Base-by-base conservation (phyloP, 1,140 invertebrate genomes). In the Papilio polytes region DNA sequence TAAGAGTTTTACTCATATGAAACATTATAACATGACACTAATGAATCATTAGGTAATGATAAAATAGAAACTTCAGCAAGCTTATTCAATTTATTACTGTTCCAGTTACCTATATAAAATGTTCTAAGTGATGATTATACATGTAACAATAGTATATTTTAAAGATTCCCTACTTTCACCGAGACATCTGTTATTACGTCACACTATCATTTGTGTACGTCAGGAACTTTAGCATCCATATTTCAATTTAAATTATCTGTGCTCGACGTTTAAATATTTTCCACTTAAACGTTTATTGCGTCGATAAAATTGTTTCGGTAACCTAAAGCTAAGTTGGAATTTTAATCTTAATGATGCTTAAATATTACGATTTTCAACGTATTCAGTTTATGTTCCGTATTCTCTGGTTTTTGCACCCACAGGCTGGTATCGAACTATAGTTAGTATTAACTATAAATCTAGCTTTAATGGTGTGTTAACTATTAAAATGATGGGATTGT, bases 371-470 rank as follows among this genome's bases (percentile, higher is more conserved):
- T 53, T 53, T 59, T 31, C 6, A 53, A 56, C 44, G 46, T 63
- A 66, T 66, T 66, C 74, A 53, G 48, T 77, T 77, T 77, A 77
- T 77, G 74, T 56, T 77, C 74, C 48, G 13, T 77, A 31, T 77
- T 77, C 74, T 53, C 31, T 66, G 12, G 74, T 36, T 77, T 22
- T 31, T 77, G 74, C 46, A 56, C 48, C 74, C 26, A 77, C 74
- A 15, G 74, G 51, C 74, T 41, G 20, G 22, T 31, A 76, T 76
- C 56, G 53, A 77, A 77, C 26, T 48, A 51, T 56, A 77, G 74
- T 59, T 56, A 77, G 74, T 77, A 36, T 77, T 41, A 59, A 77
- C 51, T 77, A 77, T 59, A 77, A 77, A 77, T 77, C 74, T 77
- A 77, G 51, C 36, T 18, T 59, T 77, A 77, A 77, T 53, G 51